Percentiles rank a stretch among this genome's conserved stretches.
Conservation (phyloP, 30 jellyfish, hydroid and myxozoan genomes). For the Pseudorhiza aurosa region DNA sequence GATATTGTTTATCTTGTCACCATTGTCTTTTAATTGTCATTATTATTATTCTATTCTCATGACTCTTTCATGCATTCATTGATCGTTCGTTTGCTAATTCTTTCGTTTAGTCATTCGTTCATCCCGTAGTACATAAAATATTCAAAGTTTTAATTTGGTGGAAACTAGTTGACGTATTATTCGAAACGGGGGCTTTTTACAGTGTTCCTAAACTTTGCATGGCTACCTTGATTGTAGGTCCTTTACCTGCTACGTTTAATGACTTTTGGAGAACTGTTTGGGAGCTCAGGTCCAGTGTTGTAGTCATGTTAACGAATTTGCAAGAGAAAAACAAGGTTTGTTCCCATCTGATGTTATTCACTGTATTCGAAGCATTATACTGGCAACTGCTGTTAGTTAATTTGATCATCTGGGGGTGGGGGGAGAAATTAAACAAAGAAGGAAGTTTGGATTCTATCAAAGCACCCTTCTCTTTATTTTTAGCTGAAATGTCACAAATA, state of each 20-base stretch:
- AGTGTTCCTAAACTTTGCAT: not conserved
- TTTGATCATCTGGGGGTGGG: too few relatives aligned
- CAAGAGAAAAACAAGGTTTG: conserved; percentile 89
- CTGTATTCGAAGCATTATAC: not conserved
- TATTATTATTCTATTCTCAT: too few relatives aligned
- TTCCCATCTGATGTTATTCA: not conserved
- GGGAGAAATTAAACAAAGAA: too few relatives aligned
- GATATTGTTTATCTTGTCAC: too few relatives aligned
- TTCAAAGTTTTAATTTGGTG: too few relatives aligned
- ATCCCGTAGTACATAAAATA: too few relatives aligned
- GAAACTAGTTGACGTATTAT: too few relatives aligned
- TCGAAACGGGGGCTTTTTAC: too few relatives aligned
- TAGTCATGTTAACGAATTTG: conserved; percentile 91
- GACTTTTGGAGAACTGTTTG: conserved; percentile 97
- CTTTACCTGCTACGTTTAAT: conserved; percentile 89
- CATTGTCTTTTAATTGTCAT: too few relatives aligned
- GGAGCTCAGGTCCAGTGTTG: conserved; percentile 82
- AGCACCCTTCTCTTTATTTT: not conserved
- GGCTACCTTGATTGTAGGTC: conserved; percentile 75
- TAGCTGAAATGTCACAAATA: conserved; percentile 94
- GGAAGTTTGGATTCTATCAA: not conserved
- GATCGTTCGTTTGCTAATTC: not conserved
- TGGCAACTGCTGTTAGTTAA: too few relatives aligned
- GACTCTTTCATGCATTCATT: not conserved
- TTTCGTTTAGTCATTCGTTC: not conserved